Conservation (phyloP, 2,113 vertebrate genomes). For the Pampusana beccarii region DNA sequence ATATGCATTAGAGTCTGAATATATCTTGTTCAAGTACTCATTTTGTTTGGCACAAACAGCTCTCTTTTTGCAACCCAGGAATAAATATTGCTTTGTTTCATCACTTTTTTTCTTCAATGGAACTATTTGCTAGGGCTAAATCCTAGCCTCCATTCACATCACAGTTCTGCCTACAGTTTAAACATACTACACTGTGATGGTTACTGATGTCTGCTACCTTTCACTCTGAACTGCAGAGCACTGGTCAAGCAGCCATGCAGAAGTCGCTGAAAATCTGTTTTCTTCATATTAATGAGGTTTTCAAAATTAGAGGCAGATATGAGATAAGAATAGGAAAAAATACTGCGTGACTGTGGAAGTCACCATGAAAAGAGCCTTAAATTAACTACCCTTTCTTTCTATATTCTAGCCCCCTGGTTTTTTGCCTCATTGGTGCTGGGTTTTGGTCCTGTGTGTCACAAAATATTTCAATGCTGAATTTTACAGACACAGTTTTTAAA, state of each 20-base stretch:
- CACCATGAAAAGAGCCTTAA: neutral
- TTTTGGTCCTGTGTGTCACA: neutral
- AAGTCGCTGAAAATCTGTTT: neutral
- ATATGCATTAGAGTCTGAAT: conserved; percentile 45
- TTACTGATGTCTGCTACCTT: neutral
- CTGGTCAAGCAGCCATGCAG: neutral
- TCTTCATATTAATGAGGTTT: neutral
- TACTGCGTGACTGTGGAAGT: neutral
- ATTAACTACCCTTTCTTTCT: neutral
- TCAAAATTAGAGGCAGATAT: neutral
- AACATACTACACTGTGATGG: neutral
- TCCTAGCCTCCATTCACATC: neutral
- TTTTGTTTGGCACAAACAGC: conserved; percentile 60
- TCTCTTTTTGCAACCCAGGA: conserved; percentile 27
- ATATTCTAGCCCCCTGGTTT: neutral
- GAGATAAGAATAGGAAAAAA: neutral
- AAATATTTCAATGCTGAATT: neutral
- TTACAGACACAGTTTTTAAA: neutral
- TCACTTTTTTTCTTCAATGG: neutral
- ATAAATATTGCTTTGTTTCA: conserved; percentile 56
- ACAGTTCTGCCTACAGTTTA: neutral
- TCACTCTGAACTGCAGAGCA: neutral
- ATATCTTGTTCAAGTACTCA: conserved; percentile 37
- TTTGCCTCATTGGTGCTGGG: neutral
- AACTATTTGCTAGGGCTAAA: conserved; percentile 11